Conservation (phyloP, 2,113 vertebrate genomes). For the Mastomys natalensis region DNA sequence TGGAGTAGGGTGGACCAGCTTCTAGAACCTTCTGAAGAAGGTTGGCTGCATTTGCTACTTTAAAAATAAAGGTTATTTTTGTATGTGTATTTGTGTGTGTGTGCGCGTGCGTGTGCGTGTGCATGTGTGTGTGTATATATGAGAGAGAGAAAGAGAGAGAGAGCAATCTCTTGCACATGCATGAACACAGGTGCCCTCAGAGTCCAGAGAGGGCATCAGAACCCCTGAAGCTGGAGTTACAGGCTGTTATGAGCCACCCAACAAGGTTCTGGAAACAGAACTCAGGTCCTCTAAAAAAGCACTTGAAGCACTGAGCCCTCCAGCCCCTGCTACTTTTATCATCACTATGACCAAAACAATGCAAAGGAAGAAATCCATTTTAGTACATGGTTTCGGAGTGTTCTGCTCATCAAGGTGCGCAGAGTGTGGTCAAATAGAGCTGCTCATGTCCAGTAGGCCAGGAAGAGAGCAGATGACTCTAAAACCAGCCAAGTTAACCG, state of each 20-base stretch:
- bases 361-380: not conserved
- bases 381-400: not conserved
- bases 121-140: not conserved
- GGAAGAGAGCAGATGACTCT: not conserved
- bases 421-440: not conserved
- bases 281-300: not conserved
- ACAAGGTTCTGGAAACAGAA: not conserved
- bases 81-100: not conserved
- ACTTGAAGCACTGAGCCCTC: not conserved
- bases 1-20: not conserved
- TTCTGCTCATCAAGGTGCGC: not conserved
- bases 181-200: not conserved
- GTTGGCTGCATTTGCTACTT: not conserved
- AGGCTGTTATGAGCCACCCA: not conserved
- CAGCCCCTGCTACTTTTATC: not conserved
- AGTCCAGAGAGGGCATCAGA: not conserved
- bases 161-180: not conserved
- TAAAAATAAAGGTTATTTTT: not conserved
- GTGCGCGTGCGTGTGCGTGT: too few species aligned
- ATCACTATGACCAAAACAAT: not conserved
- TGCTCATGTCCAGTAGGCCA: not conserved
- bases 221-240: not conserved
- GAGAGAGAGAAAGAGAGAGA: too few species aligned
- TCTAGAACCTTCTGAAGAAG: slow-evolving; percentile 45
- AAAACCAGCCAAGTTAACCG: not conserved